Evolutionary conservation across 2,797 vertebrate species (phyloP).

Genomic region (Tachyglossus aculeatus): DNA sequence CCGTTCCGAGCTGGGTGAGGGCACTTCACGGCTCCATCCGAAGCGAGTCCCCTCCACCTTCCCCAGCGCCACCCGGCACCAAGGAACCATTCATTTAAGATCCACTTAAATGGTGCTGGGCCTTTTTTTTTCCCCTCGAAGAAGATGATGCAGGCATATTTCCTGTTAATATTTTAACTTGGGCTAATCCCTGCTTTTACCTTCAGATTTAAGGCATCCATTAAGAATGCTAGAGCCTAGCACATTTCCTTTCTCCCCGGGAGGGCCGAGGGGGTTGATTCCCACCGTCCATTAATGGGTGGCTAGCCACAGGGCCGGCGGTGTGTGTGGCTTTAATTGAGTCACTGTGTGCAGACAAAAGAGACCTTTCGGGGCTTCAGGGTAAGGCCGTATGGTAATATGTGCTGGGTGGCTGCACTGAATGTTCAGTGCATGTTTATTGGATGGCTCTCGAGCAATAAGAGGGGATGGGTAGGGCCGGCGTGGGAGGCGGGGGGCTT

Average conservation of each 20-base stretch:
- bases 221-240: background rate
- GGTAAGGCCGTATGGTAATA: background rate
- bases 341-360: conserved; percentile 21
- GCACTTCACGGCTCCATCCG: background rate
- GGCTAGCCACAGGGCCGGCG: background rate
- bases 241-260: background rate
- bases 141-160: background rate
- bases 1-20: background rate
- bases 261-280: background rate
- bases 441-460: background rate
- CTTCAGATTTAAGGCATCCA: background rate
- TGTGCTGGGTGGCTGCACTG: background rate
- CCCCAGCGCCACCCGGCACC: background rate
- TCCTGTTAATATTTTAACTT: conserved; percentile 8
- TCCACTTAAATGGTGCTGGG: background rate
- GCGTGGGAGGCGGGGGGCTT: background rate
- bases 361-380: background rate
- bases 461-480: background rate
- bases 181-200: background rate
- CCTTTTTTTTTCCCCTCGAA: too few species aligned
- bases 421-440: background rate
- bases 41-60: background rate
- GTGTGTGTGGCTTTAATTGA: background rate
- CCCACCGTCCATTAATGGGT: background rate
- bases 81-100: background rate